Evolutionary conservation across 2,888 invertebrate species (phyloP).

Genomic region (Machimus atricapillus): DNA sequence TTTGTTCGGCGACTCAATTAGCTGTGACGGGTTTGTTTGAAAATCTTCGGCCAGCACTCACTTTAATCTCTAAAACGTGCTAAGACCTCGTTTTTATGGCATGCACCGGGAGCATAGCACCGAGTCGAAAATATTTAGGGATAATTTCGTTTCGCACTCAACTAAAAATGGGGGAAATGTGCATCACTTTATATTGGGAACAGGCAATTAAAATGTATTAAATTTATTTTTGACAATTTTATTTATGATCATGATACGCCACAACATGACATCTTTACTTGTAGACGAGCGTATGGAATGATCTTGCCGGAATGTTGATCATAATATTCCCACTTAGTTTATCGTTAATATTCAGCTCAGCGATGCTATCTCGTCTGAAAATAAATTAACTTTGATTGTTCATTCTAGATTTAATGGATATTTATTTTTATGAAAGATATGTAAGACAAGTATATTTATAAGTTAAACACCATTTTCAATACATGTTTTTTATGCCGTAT

Average conservation of each 20-base stretch:
- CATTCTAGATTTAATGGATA: not conserved
- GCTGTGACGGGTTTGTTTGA: slow-evolving; percentile 42
- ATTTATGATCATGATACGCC: slow-evolving; percentile 14
- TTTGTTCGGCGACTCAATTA: slow-evolving; percentile 45
- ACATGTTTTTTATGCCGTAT: not conserved
- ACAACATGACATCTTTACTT: slow-evolving; percentile 49
- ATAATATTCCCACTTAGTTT: slow-evolving; percentile 57
- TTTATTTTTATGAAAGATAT: not conserved
- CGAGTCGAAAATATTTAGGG: not conserved
- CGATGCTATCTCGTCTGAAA: slow-evolving; percentile 56
- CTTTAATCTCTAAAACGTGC: slow-evolving; percentile 45
- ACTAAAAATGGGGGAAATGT: slow-evolving; percentile 4
- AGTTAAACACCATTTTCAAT: not conserved
- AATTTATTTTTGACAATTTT: slow-evolving; percentile 43
- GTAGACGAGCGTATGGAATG: slow-evolving; percentile 63
- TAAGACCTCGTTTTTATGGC: slow-evolving; percentile 39
- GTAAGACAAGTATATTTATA: not conserved
- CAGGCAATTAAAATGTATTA: slow-evolving; percentile 39
- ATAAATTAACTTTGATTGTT: not conserved
- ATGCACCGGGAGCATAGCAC: not conserved
- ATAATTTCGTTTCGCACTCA: slow-evolving; percentile 13
- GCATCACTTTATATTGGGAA: not conserved
- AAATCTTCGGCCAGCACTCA: slow-evolving; percentile 25
- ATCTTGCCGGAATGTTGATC: slow-evolving; percentile 57
- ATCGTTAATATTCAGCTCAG: slow-evolving; percentile 58